These are phyloP conservation scores for Tricholauxania praeusta DNA, from an alignment of 2,888 invertebrate genomes.

Conservation along the genomic window DNA sequence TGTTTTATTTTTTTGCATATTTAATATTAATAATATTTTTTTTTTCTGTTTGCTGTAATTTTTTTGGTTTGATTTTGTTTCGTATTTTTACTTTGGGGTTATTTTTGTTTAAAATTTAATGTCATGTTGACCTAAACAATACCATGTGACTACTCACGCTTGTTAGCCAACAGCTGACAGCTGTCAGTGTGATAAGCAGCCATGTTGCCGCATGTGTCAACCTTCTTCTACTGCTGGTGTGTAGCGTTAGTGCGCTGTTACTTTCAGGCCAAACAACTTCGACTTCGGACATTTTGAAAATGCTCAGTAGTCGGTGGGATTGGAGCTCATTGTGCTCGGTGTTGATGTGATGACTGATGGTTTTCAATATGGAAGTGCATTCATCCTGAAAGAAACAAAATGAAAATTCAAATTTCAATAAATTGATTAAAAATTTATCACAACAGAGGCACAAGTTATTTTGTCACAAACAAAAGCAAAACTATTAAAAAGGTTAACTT, in stretches of 20 bases:
- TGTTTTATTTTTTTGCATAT: constrained; percentile 9
- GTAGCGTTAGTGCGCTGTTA: constrained; percentile 55
- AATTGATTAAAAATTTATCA: no score
- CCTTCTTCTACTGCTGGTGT: constrained; percentile 24
- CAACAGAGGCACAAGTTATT: background rate
- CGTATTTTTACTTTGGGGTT: background rate
- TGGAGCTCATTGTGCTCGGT: constrained; percentile 86
- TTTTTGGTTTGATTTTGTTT: constrained; percentile 13
- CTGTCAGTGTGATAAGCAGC: constrained; percentile 27
- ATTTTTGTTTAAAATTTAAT: constrained; percentile 30
- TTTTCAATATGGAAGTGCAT: constrained; percentile 84
- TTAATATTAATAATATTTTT: constrained; percentile 8
- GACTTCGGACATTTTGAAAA: constrained; percentile 93
- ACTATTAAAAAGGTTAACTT: constrained; percentile 45
- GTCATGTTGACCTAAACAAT: constrained; percentile 44
- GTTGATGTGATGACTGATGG: constrained; percentile 87
- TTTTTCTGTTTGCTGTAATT: background rate
- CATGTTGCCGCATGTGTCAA: constrained; percentile 33
- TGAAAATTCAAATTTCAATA: background rate
- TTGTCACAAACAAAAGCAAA: background rate
- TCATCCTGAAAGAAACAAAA: constrained; percentile 76
- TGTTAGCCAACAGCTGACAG: constrained; percentile 32
- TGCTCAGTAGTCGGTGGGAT: constrained; percentile 87
- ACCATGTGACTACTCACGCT: constrained; percentile 46
- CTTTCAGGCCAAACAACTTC: constrained; percentile 82